Percentiles rank a stretch among this genome's conserved stretches.
phyloP scores from a whole-genome alignment of 2,888 invertebrate genomes.

The Galeruca laticollis region DNA sequence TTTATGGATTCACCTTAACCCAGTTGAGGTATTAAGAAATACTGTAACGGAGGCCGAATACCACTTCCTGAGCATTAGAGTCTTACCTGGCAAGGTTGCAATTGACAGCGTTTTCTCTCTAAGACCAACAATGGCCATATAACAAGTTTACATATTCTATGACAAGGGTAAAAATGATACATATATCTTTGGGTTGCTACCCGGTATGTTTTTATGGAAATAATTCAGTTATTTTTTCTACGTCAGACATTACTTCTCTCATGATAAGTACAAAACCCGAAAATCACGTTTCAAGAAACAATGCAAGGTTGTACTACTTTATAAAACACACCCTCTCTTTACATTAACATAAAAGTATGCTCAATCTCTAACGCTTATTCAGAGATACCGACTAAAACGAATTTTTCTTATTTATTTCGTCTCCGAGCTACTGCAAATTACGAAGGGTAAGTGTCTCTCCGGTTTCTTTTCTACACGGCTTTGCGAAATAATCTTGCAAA shows the following conservation, averaged over 20 bases:
- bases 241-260: neutral
- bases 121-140: too few relatives aligned
- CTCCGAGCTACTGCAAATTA: constrained; percentile 37
- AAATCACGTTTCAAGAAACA: constrained; percentile 50
- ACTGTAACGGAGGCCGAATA: too few relatives aligned
- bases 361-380: constrained; percentile 48
- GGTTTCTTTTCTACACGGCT: constrained; percentile 18
- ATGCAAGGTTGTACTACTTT: constrained; percentile 52
- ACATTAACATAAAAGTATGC: constrained; percentile 50
- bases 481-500: constrained; percentile 12
- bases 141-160: too few relatives aligned
- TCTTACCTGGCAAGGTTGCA: too few relatives aligned
- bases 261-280: constrained; percentile 26
- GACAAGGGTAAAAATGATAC: too few relatives aligned
- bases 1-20: too few relatives aligned
- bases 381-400: constrained; percentile 34
- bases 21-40: too few relatives aligned
- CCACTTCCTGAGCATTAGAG: too few relatives aligned
- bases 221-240: neutral
- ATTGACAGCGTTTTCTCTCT: too few relatives aligned
- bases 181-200: too few relatives aligned
- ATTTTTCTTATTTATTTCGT: constrained; percentile 41
- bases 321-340: constrained; percentile 43
- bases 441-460: constrained; percentile 29
- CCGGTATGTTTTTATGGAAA: neutral